phyloP scores from a whole-genome alignment of 2,113 vertebrate genomes.

The Ammodramus savannarum region DNA sequence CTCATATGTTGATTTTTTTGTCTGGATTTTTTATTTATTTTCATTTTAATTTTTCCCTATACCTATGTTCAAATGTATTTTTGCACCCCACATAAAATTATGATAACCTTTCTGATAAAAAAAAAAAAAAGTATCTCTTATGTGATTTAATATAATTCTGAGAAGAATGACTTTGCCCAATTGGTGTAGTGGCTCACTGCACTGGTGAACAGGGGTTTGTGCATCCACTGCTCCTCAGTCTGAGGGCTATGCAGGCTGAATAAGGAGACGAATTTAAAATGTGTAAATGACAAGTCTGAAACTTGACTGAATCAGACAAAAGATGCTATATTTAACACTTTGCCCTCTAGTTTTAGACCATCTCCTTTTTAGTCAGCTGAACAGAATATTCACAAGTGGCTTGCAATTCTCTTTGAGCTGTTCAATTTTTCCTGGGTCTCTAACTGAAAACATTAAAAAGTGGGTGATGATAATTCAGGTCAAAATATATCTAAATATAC shows the following conservation, averaged over 20 bases:
- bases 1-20: background rate
- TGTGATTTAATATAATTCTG: slow-evolving; percentile 57
- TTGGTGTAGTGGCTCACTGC: slow-evolving; percentile 56
- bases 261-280: slow-evolving; percentile 67
- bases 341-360: slow-evolving; percentile 66
- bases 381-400: background rate
- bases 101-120: slow-evolving; percentile 8
- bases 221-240: slow-evolving; percentile 57
- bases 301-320: slow-evolving; percentile 58
- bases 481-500: background rate
- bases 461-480: background rate
- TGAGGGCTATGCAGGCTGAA: slow-evolving; percentile 48
- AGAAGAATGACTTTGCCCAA: slow-evolving; percentile 61
- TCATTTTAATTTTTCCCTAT: background rate
- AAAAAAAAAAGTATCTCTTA: background rate
- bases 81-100: slow-evolving; percentile 13
- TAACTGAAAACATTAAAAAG: background rate
- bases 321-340: slow-evolving; percentile 39
- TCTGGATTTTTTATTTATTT: background rate
- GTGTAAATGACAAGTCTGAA: slow-evolving; percentile 58
- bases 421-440: background rate
- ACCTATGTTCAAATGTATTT: background rate
- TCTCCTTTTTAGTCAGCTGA: background rate
- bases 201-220: slow-evolving; percentile 60
- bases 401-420: background rate